phyloP scores from a whole-genome alignment of 2,113 vertebrate species.

The Thunnus thynnus region DNA sequence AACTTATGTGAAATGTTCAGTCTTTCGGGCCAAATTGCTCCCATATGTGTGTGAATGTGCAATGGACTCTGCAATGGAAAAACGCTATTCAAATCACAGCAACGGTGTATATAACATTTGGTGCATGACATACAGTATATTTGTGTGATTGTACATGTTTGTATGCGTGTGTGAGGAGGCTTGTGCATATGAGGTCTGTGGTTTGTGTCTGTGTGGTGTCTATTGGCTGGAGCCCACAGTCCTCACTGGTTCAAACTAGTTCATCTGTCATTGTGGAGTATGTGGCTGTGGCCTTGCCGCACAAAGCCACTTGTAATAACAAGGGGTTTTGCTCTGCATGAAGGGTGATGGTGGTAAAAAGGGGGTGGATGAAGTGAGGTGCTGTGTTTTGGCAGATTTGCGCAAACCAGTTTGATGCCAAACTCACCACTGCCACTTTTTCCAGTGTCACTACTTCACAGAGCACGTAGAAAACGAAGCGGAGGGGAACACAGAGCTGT shows the following conservation, averaged over 20 bases:
- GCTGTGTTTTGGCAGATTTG: conserved; percentile 31
- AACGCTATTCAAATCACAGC: conserved; percentile 28
- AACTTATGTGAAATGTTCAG: conserved; percentile 21
- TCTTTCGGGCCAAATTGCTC: conserved; percentile 28
- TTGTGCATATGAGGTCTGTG: conserved; percentile 39
- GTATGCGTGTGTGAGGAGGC: conserved; percentile 9
- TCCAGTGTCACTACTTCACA: conserved; percentile 19
- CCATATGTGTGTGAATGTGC: conserved; percentile 22
- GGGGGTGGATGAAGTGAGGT: conserved; percentile 26
- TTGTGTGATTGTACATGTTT: conserved; percentile 14
- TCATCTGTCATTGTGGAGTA: conserved; percentile 59
- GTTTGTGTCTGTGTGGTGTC: conserved; percentile 43
- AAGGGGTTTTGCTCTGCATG: conserved; percentile 24
- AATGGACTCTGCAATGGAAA: conserved; percentile 7
- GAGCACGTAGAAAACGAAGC: background rate
- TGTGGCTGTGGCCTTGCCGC: conserved; percentile 46
- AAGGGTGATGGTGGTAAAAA: conserved; percentile 13
- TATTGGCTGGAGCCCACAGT: conserved; percentile 35
- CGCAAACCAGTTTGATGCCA: conserved; percentile 18
- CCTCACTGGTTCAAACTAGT: conserved; percentile 70
- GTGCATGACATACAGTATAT: conserved; percentile 1
- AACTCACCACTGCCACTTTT: background rate
- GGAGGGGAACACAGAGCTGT: background rate
- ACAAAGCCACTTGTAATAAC: conserved; percentile 67
- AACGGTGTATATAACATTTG: background rate